phyloP scores from a whole-genome alignment of 2,797 vertebrate species.

The Cetoscarus ocellatus region DNA sequence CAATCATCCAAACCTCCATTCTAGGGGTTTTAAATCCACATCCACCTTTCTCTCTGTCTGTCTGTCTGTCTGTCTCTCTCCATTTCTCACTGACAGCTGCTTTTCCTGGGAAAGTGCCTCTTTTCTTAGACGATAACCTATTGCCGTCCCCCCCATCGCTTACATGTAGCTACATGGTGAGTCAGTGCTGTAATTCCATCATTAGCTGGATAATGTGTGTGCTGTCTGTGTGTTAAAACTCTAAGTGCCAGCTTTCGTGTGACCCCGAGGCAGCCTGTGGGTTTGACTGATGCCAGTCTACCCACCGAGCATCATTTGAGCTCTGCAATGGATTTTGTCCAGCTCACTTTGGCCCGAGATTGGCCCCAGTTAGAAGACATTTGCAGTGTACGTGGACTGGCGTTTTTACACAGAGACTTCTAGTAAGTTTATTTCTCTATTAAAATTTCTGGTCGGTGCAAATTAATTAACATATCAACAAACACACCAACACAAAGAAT shows the following conservation, averaged over 20 bases:
- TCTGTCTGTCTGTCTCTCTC: constrained; percentile 28
- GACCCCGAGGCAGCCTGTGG: constrained; percentile 77
- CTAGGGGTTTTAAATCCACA: constrained; percentile 78
- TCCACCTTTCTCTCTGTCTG: constrained; percentile 56
- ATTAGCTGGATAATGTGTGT: constrained; percentile 87
- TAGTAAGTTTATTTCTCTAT: constrained; percentile 12
- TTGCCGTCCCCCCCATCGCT: constrained; percentile 75
- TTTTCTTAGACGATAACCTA: constrained; percentile 84
- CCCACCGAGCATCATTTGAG: constrained; percentile 74
- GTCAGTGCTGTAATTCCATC: constrained; percentile 88
- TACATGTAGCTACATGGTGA: constrained; percentile 87
- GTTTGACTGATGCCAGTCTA: constrained; percentile 81
- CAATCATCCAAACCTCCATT: constrained; percentile 79
- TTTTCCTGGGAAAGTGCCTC: constrained; percentile 84
- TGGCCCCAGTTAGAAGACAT: constrained; percentile 39
- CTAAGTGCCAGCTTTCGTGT: constrained; percentile 83
- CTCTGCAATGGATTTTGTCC: constrained; percentile 68
- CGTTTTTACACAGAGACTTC: no score
- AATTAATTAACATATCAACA: no score
- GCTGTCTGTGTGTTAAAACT: constrained; percentile 82
- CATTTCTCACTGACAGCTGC: constrained; percentile 78
- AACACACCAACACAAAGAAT: no score
- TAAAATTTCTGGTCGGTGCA: neutral
- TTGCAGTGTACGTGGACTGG: constrained; percentile 23
- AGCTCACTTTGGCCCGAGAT: constrained; percentile 56